phyloP scores from a whole-genome alignment of 2,888 invertebrate genomes.

The Plutella xylostella region DNA sequence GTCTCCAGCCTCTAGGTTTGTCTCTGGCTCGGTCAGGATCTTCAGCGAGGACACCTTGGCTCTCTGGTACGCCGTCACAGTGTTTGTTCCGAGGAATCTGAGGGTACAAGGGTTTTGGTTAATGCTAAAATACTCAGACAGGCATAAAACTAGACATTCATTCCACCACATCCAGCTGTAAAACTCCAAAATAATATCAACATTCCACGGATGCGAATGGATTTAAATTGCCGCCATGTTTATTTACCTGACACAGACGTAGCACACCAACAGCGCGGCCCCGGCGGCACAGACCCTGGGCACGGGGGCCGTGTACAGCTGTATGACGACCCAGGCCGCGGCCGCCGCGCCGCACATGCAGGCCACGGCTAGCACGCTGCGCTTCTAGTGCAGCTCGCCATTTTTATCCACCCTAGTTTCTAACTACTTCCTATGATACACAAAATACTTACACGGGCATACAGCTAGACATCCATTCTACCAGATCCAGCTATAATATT shows the following conservation, averaged over 20 bases:
- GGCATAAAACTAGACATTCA: too few species aligned
- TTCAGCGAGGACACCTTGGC: constrained; percentile 90
- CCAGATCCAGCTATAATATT: too few species aligned
- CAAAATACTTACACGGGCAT: too few species aligned
- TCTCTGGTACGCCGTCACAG: constrained; percentile 89
- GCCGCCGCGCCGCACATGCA: constrained; percentile 79
- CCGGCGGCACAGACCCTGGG: constrained; percentile 86
- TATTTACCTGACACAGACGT: constrained; percentile 81
- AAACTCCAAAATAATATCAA: too few species aligned
- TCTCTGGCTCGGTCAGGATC: constrained; percentile 62
- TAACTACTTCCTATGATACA: too few species aligned
- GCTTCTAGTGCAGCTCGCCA: constrained; percentile 77
- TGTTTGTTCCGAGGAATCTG: constrained; percentile 89
- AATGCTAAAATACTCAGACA: too few species aligned
- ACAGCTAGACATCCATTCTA: too few species aligned
- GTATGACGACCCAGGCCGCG: constrained; percentile 83
- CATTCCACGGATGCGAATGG: too few species aligned
- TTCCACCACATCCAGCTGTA: too few species aligned
- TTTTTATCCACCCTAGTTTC: background rate
- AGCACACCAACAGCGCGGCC: constrained; percentile 83
- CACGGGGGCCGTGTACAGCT: constrained; percentile 81
- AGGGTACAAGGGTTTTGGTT: background rate
- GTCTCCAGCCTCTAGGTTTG: constrained; percentile 22
- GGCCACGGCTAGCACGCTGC: constrained; percentile 83
- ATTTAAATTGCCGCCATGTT: background rate